Base-by-base conservation (phyloP, 2,113 vertebrate species). In the Crocuta crocuta region DNA sequence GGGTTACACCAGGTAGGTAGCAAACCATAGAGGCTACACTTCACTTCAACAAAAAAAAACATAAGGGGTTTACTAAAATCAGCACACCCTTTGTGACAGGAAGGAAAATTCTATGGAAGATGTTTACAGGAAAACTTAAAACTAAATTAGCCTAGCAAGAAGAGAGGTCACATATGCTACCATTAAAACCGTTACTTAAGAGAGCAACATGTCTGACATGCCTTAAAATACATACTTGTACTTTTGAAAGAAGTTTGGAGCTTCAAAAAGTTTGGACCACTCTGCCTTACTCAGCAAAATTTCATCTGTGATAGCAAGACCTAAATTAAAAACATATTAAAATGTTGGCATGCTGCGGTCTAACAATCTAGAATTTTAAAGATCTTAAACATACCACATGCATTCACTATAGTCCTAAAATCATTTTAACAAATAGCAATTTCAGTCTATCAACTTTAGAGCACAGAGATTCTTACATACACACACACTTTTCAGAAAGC, bases 211-310 rank as follows among this genome's bases (percentile, higher is more conserved):
- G 96, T 98, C 98, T 98, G 53, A 98, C 99, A 99, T 99, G 99
- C 99, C 98, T 98, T 98, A 98, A 99, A 99, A 99, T 99, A 99
- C 99, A 99, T 99, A 99, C 99, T 99, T 99, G 99, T 99, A 99
- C 99, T 99, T 99, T 87, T 99, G 99, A 99, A 99, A 99, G 99
- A 99, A 99, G 99, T 99, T 99, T 98, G 99, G 99, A 98, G 99
- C 99, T 99, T 99, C 99, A 99, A 99, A 99, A 98, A 99, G 99
- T 99, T 99, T 99, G 98, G 99, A 99, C 99, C 99, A 99, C 97
- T 99, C 99, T 98, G 99, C 99, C 99, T 99, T 99, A 98, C 99
- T 99, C 99, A 99, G 99, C 98, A 99, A 98, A 98, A 99, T 99
- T 99, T 99, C 99, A 98, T 99, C 99, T 98, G 99, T 99, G 98